These are phyloP conservation scores for Argyresthia albistria DNA, from an alignment of 2,888 invertebrate species.

Conservation along the genomic window DNA sequence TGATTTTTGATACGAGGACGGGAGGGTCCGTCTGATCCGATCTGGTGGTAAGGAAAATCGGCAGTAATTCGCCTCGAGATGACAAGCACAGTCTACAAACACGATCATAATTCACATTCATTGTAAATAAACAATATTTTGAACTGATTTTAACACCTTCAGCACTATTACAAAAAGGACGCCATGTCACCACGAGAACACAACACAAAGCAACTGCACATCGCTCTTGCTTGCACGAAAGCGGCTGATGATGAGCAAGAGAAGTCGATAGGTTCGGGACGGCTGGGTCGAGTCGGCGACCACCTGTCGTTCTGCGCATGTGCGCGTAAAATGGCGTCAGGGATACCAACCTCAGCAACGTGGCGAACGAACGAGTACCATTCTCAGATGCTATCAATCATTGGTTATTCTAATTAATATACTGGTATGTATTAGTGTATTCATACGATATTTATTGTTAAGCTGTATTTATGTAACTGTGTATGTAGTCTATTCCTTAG, in stretches of 20 bases:
- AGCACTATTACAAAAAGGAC: constrained; percentile 54
- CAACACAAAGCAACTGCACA: constrained; percentile 69
- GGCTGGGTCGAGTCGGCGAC: constrained; percentile 69
- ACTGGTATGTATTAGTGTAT: too few relatives aligned
- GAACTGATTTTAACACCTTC: constrained; percentile 37
- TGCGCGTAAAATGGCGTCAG: constrained; percentile 63
- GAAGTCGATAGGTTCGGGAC: constrained; percentile 69
- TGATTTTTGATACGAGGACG: constrained; percentile 75
- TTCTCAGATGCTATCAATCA: constrained; percentile 35
- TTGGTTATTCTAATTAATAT: background rate
- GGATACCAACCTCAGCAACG: constrained; percentile 43
- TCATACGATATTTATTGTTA: too few relatives aligned
- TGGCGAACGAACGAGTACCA: constrained; percentile 23
- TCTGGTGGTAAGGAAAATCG: constrained; percentile 73
- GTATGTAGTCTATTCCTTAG: too few relatives aligned
- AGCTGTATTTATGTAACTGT: too few relatives aligned
- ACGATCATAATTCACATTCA: constrained; percentile 68
- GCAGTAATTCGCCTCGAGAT: constrained; percentile 72
- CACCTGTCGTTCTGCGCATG: constrained; percentile 74
- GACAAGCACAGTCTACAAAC: constrained; percentile 77
- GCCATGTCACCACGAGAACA: constrained; percentile 71
- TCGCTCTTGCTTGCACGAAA: constrained; percentile 68
- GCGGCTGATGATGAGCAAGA: constrained; percentile 73
- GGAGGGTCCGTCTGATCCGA: constrained; percentile 65
- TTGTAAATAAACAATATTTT: constrained; percentile 63